Conservation (phyloP, 2,888 invertebrate species). For the Eupithecia subumbrata region DNA sequence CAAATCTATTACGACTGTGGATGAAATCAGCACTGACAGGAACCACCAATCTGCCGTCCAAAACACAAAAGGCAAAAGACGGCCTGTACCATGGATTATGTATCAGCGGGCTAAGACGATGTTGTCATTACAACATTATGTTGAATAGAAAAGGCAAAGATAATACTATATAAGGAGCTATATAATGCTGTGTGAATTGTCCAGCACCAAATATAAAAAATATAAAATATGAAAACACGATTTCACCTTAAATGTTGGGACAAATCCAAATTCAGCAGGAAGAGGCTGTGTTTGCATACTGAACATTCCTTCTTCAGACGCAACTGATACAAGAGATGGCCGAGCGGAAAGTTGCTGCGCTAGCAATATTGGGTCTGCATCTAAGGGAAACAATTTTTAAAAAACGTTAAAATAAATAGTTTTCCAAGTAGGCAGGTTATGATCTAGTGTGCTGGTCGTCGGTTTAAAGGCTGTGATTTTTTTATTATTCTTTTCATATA, state of each 20-base stretch:
- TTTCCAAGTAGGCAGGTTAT: background rate
- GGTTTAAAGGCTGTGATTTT: background rate
- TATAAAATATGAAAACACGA: too few relatives aligned
- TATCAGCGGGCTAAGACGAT: background rate
- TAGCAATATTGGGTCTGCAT: conserved; percentile 75
- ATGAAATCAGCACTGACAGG: background rate
- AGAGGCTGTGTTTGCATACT: conserved; percentile 74
- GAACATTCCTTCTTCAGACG: conserved; percentile 76
- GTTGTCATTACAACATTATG: too few relatives aligned
- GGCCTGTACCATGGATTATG: background rate
- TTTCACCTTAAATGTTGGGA: conserved; percentile 69
- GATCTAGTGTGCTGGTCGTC: background rate
- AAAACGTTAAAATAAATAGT: background rate
- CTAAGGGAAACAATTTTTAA: conserved; percentile 46
- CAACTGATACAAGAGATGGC: conserved; percentile 79
- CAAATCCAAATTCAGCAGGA: conserved; percentile 76
- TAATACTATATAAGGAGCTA: too few relatives aligned
- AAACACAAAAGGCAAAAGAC: too few relatives aligned
- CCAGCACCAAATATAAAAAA: too few relatives aligned
- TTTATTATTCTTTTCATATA: too few relatives aligned
- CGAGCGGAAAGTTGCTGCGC: conserved; percentile 80
- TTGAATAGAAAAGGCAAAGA: background rate
- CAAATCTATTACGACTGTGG: background rate
- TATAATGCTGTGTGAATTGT: too few relatives aligned
- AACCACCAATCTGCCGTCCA: background rate